Evolutionary conservation across 2,797 vertebrate genomes (phyloP).

Genomic region (Girardinus metallicus): DNA sequence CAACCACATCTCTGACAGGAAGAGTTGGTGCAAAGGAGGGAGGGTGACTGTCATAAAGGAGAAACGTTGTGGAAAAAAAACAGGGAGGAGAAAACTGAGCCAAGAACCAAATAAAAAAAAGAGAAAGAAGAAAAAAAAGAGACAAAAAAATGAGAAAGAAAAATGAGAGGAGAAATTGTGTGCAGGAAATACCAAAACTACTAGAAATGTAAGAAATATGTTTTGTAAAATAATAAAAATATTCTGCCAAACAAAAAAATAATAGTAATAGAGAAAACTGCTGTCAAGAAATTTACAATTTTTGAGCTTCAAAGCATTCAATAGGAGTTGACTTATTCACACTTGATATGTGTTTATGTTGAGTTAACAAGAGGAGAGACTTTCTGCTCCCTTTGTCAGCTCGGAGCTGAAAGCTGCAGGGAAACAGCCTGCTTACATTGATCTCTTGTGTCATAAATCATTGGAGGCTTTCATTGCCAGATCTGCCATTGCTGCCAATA

Average conservation of each 20-base stretch:
- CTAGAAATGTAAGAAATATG: background rate
- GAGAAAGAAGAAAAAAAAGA: conserved; percentile 14
- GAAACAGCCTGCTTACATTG: conserved; percentile 75
- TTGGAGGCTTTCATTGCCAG: conserved; percentile 74
- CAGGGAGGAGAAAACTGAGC: background rate
- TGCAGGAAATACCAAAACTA: conserved; percentile 11
- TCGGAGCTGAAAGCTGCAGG: conserved; percentile 57
- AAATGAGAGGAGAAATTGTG: conserved; percentile 11
- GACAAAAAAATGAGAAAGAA: conserved; percentile 8
- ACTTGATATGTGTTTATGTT: conserved; percentile 24
- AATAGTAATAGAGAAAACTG: background rate
- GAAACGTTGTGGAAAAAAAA: background rate
- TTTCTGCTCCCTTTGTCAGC: conserved; percentile 34
- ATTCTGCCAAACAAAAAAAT: background rate
- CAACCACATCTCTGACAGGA: conserved; percentile 69
- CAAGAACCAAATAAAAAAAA: conserved; percentile 32
- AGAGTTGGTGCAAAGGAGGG: conserved; percentile 19
- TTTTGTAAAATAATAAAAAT: background rate
- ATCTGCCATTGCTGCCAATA: conserved; percentile 80
- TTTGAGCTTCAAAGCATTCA: conserved; percentile 9
- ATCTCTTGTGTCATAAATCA: conserved; percentile 77
- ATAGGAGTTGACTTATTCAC: background rate
- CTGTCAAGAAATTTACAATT: background rate
- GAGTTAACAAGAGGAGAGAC: conserved; percentile 49
- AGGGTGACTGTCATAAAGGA: background rate